Base-by-base conservation (phyloP, 2,888 invertebrate species). In the Notocelia uddmanniana region DNA sequence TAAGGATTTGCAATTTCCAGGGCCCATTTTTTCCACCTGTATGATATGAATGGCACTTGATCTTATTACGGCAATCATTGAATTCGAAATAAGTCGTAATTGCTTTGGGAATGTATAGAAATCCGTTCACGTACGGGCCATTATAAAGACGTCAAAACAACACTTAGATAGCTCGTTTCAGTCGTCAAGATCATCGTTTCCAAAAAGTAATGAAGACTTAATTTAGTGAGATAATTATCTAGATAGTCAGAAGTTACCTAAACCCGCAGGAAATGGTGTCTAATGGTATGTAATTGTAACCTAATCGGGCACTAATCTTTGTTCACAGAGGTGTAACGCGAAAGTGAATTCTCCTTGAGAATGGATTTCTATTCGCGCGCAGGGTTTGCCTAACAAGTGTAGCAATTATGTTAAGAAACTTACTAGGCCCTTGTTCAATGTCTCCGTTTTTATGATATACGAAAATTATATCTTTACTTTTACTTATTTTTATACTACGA, bases 341-440 rank as follows among this genome's bases (percentile, higher is more conserved):
- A 82, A 81, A 81, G 78, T 81, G 79, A 79, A 83, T 78, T 86
- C 78, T 84, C 92, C 92, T 92, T 92, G 91, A 89, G 87, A 89
- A 85, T 80, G 72, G 77, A 85, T 89, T 90, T 87, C 84, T 84
- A 85, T 84, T 55, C 54, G 80, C 80, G 79, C 79, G 76, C 85
- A 83, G 83, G 81, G 84, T 88, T 90, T 90, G 82, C 87, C 78
- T 81, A 86, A 89, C 80, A 76, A 78, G 75, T 86, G 84, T 81
- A 79, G 86, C 81, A 88, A 86, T 75, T 68, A 52, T 74, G 71
- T 78, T 79, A 76, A 73, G 78, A 75, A 78, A 76, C 72, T 55
- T 72, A 71, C 55, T 80, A 80, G 76, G 78, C 68, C 75, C 77
- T 68, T 62, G 72, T 37, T 68, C 3, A 48, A 37, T 72, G 48